Percentiles rank a stretch among this genome's conserved stretches.
Conservation (phyloP, 2,888 invertebrate species). For the Agrypnus murinus region DNA sequence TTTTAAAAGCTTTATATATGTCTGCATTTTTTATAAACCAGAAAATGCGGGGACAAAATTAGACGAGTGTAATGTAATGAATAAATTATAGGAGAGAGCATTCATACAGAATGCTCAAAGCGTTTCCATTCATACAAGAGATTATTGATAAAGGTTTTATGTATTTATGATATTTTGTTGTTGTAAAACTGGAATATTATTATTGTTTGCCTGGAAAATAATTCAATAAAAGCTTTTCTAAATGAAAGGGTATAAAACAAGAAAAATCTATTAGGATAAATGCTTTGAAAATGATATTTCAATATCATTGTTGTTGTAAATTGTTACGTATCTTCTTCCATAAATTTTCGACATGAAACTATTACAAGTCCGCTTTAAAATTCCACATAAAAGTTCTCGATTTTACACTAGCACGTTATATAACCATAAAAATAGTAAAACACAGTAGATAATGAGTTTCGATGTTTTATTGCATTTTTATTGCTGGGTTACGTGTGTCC, state of each 20-base stretch:
- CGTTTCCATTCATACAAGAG: conserved; percentile 2
- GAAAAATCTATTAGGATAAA: too few species aligned
- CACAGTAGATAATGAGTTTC: conserved; percentile 43
- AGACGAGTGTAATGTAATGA: conserved; percentile 28
- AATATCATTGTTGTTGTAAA: too few species aligned
- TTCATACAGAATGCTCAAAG: conserved; percentile 11
- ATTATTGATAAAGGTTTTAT: conserved; percentile 22
- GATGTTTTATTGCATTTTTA: conserved; percentile 44
- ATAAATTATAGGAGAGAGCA: conserved; percentile 19
- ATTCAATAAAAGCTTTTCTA: too few species aligned
- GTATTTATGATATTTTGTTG: background rate
- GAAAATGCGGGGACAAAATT: conserved; percentile 35
- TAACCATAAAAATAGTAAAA: conserved; percentile 42
- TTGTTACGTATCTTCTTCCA: too few species aligned
- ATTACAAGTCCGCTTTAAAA: conserved; percentile 18
- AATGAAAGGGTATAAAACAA: too few species aligned
- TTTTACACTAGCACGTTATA: conserved; percentile 42
- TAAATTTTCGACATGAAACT: background rate
- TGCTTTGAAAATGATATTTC: too few species aligned
- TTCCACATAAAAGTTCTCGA: conserved; percentile 36
- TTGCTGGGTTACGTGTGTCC: conserved; percentile 40
- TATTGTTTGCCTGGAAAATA: too few species aligned
- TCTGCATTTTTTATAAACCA: conserved; percentile 40
- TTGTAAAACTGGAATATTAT: too few species aligned
- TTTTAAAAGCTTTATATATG: conserved; percentile 45